Evolutionary conservation across 2,888 invertebrate species (phyloP), one percentile per base, ranked within the genome.

Genomic region (Cryptophagus acutangulus): DNA sequence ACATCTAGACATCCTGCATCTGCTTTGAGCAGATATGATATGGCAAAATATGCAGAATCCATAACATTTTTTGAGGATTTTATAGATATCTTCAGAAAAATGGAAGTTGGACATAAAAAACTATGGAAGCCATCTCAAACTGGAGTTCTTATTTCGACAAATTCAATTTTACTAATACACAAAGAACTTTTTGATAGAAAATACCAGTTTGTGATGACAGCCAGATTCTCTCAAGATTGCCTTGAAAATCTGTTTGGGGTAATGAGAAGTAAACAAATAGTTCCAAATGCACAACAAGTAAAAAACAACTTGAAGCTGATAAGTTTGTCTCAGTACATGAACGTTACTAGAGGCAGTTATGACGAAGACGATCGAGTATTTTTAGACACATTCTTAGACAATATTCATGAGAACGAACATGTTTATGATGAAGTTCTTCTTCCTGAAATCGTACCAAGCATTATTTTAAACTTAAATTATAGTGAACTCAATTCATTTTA

Each of bases 211-310:
- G 3, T 38, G 2, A 13, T 39, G 25, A 36, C 25, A 5, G 10
- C 34, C 4, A 3, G 39, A 16, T 39, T 39, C 30, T 8, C 45
- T 24, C 46, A 51, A 36, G 45, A 52, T 25, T 49, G 43, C 37
- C 26, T 52, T 24, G 48, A 52, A 41, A 51, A 52, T 45, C 40
- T 50, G 13, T 51, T 51, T 42, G 31, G 37, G 29, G 36, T 36
- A 13, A 6, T 51, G 6, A 15, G 49, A 36, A 15, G 25, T 25
- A 43, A 46, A 30, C 40, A 50, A 30, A 15, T 41, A 17, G 16
- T 48, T 1, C 43, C 43, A 6, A 46, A 41, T 30, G 41, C 44
- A 6, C 2, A 39, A 3, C 13, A 47, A 45, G 35, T 35, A 42
- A 26, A 36, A 17, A 17, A 17, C 9, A 20, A 17, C 13, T 39